Percentiles rank a stretch among this genome's conserved stretches.
phyloP scores from a whole-genome alignment of 1,140 invertebrate genomes.

The Sarcophaga bullata region DNA sequence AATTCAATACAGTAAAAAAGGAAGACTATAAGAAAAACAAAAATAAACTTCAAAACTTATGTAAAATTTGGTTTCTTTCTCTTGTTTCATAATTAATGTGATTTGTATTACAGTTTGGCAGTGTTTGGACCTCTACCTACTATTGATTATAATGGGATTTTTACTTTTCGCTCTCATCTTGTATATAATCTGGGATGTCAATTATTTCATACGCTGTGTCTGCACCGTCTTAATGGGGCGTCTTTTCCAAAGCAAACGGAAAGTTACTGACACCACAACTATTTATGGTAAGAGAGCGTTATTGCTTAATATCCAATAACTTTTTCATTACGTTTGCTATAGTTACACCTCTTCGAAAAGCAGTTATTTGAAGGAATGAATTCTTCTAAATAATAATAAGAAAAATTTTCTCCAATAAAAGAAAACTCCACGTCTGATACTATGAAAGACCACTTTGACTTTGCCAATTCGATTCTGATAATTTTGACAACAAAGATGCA shows the following conservation, averaged over 20 bases:
- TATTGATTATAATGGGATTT: constrained; percentile 54
- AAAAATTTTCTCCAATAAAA: too few relatives aligned
- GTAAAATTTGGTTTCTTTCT: neutral
- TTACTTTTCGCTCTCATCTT: constrained; percentile 69
- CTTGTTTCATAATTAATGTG: constrained; percentile 28
- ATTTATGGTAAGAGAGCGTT: constrained; percentile 73
- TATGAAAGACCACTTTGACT: too few relatives aligned
- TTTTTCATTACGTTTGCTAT: neutral
- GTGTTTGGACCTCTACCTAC: too few relatives aligned
- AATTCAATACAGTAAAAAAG: too few relatives aligned
- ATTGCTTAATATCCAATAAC: neutral
- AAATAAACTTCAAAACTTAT: neutral
- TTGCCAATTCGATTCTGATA: too few relatives aligned
- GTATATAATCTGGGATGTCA: constrained; percentile 80
- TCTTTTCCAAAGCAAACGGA: constrained; percentile 75
- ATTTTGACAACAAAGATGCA: too few relatives aligned
- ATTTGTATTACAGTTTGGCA: neutral
- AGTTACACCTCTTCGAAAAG: neutral
- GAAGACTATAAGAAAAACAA: too few relatives aligned
- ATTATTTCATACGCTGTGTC: constrained; percentile 77
- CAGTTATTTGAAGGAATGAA: neutral
- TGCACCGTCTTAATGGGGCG: constrained; percentile 73
- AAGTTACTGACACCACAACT: constrained; percentile 74
- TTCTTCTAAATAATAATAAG: too few relatives aligned
- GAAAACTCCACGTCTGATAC: too few relatives aligned